phyloP scores from a whole-genome alignment of 1,140 invertebrate genomes.

The Procambarus virginalis region DNA sequence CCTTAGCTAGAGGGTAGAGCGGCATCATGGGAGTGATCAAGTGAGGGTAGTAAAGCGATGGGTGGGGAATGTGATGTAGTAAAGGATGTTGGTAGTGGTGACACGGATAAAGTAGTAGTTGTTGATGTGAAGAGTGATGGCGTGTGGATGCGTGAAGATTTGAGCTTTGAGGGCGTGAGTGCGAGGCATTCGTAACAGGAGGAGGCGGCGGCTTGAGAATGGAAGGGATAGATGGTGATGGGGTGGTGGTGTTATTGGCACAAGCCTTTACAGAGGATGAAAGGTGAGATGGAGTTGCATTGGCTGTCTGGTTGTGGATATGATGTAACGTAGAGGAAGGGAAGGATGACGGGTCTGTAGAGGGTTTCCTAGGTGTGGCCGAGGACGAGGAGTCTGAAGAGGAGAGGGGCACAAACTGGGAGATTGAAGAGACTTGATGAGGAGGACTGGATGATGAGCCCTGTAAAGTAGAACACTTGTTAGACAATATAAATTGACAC shows the following conservation, averaged over 20 bases:
- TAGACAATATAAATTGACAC: not conserved
- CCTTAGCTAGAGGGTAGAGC: slow-evolving; percentile 19
- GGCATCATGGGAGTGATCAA: slow-evolving; percentile 61
- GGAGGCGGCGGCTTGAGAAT: slow-evolving; percentile 42
- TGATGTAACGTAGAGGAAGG: slow-evolving; percentile 21
- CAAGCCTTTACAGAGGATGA: slow-evolving; percentile 18
- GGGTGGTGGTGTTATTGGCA: not conserved
- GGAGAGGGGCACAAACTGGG: slow-evolving; percentile 47
- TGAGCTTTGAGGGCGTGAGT: slow-evolving; percentile 18
- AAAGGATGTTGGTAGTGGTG: not conserved
- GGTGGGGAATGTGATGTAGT: slow-evolving; percentile 15
- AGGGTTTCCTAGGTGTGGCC: slow-evolving; percentile 50
- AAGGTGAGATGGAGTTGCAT: slow-evolving; percentile 6
- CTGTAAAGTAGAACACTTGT: not conserved
- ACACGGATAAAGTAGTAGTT: not conserved
- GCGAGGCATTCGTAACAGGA: not conserved
- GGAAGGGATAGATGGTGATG: slow-evolving; percentile 27
- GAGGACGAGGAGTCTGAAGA: slow-evolving; percentile 51
- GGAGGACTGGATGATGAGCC: slow-evolving; percentile 20
- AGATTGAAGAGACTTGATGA: slow-evolving; percentile 16
- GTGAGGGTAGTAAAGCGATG: slow-evolving; percentile 57
- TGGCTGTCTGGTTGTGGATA: not conserved
- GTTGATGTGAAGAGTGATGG: not conserved
- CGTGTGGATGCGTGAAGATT: not conserved
- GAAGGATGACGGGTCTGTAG: not conserved